These are phyloP conservation scores for Ctenopoma kingsleyae DNA, from an alignment of 2,797 vertebrate species.

Conservation along the genomic window DNA sequence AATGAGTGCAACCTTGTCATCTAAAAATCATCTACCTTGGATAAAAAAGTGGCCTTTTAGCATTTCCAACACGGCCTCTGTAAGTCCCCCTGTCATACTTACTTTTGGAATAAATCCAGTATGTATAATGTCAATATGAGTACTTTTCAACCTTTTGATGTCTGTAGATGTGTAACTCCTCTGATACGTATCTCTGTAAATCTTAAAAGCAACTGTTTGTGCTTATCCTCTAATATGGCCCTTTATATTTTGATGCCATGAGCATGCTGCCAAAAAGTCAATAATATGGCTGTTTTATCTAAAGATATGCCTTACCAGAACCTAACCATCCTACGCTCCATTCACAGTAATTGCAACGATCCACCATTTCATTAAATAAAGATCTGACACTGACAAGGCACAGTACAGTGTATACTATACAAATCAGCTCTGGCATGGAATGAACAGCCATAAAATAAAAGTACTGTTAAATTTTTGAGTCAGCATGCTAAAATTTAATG, in stretches of 20 bases:
- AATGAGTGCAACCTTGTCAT: conserved; percentile 58
- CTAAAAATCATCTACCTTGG: conserved; percentile 75
- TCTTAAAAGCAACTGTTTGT: conserved; percentile 58
- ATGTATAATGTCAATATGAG: conserved; percentile 55
- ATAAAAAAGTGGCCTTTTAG: conserved; percentile 83
- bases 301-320: conserved; percentile 53
- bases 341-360: conserved; percentile 15
- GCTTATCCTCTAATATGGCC: conserved; percentile 60
- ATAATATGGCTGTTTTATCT: conserved; percentile 60
- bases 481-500: conserved; percentile 60
- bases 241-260: conserved; percentile 60
- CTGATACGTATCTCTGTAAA: conserved; percentile 57
- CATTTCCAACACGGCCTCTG: conserved; percentile 72
- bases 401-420: conserved; percentile 35
- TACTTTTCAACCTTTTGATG: conserved; percentile 57
- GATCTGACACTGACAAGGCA: conserved; percentile 38
- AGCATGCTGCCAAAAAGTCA: conserved; percentile 76
- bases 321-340: conserved; percentile 23
- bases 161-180: conserved; percentile 68
- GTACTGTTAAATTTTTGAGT: conserved; percentile 50
- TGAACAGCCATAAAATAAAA: conserved; percentile 78
- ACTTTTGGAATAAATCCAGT: conserved; percentile 57
- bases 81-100: conserved; percentile 59
- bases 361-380: conserved; percentile 34
- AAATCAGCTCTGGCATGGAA: conserved; percentile 76